These are phyloP conservation scores for Xanthorhoe designata DNA, from an alignment of 2,888 invertebrate genomes.

Conservation along the genomic window DNA sequence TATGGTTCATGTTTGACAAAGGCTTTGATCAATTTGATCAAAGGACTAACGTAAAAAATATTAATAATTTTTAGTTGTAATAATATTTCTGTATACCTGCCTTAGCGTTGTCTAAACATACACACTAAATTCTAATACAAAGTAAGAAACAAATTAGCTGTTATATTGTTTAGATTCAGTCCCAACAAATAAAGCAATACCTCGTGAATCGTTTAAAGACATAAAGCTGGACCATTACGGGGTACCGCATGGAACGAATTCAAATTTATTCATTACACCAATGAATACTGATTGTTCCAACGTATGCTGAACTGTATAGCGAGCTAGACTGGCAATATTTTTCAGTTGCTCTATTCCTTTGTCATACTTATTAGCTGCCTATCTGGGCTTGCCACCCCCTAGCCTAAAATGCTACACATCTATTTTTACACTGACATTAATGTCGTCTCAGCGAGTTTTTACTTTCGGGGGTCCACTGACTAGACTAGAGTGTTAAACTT, in stretches of 20 bases:
- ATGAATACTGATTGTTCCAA: constrained; percentile 53
- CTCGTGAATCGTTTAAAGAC: constrained; percentile 34
- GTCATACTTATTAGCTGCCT: neutral
- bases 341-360: constrained; percentile 7
- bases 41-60: too few relatives aligned
- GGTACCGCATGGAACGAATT: constrained; percentile 43
- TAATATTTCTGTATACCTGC: too few relatives aligned
- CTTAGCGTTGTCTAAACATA: too few relatives aligned
- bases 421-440: too few relatives aligned
- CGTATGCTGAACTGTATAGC: constrained; percentile 40
- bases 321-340: constrained; percentile 26
- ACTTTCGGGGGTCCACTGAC: neutral
- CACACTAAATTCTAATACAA: neutral
- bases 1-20: too few relatives aligned
- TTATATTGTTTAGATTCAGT: constrained; percentile 4
- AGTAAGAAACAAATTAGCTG: constrained; percentile 9
- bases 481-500: neutral
- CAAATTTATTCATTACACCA: constrained; percentile 54
- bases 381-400: neutral
- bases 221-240: constrained; percentile 40
- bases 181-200: constrained; percentile 34
- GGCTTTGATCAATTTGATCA: too few relatives aligned
- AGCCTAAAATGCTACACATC: neutral
- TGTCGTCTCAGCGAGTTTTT: too few relatives aligned
- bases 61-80: too few relatives aligned